Base-by-base conservation (phyloP, 2,888 invertebrate species). In the Torymus auratus region DNA sequence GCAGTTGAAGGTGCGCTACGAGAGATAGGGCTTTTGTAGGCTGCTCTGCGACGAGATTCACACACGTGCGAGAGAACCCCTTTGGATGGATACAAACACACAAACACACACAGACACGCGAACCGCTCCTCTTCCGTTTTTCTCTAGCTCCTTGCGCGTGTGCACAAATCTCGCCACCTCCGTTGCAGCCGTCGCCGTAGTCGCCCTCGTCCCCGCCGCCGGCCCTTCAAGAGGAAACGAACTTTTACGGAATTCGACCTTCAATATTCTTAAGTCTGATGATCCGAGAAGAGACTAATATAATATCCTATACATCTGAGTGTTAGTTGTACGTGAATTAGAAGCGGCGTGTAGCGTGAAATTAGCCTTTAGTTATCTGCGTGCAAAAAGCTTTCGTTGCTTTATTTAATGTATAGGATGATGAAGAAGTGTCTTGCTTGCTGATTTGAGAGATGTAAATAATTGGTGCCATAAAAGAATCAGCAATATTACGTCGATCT, bases 1-100 rank as follows among this genome's bases (percentile, higher is more conserved):
- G 96, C 96, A 89, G 95, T 97, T 92, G 97, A 97, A 92, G 96
- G 96, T 91, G 96, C 97, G 91, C 95, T 98, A 91, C 95, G 96
- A 91, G 98, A 98, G 92, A 96, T 97, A 93, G 98, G 97, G 91
- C 95, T 98, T 91, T 95, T 97, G 91, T 97, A 95, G 91, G 41
- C 41, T 41, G 41, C 41, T 41, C 41, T 41, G 41, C 41, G 41
- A 41, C 41, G 41, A 41, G 41, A 41, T 41, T 41, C 41, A 41
- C 41, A 10, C 41, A 41, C 41, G 41, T 41, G 41, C 7, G 41
- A 86, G 86, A 86, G 3, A 41, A 56, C 69, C n/a, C 28, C 5
- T 41, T 7, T 41, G 41, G 41, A 41, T 41, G 41, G 41, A 41
- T 41, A 7, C 41, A 41, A 41, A 41, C 41, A 41, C 41, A 7